phyloP scores from a whole-genome alignment of 1,140 invertebrate species.

The Musca domestica region DNA sequence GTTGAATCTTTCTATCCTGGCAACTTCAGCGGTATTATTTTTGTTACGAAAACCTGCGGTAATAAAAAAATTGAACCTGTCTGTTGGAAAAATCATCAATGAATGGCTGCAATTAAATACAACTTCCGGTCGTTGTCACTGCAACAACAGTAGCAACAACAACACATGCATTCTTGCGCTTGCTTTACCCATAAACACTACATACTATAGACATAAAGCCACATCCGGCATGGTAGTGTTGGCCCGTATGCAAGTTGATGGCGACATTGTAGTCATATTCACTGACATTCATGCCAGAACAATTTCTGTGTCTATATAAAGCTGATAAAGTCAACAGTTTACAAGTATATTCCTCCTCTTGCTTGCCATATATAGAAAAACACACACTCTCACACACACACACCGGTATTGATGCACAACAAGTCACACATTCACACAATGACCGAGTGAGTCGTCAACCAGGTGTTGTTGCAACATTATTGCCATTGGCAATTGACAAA shows the following conservation, averaged over 20 bases:
- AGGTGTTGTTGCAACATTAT: conserved; percentile 23
- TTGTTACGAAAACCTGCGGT: too few species aligned
- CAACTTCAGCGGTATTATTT: too few species aligned
- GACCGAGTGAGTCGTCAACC: conserved; percentile 25
- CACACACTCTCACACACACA: not conserved
- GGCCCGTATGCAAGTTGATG: too few species aligned
- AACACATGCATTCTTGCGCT: not conserved
- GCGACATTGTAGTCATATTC: too few species aligned
- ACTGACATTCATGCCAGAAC: too few species aligned
- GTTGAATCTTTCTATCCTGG: too few species aligned
- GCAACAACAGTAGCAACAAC: not conserved
- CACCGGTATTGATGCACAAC: not conserved
- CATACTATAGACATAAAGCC: too few species aligned
- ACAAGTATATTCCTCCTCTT: not conserved
- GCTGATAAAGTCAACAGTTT: too few species aligned
- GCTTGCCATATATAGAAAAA: not conserved
- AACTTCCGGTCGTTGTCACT: not conserved
- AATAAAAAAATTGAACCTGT: not conserved
- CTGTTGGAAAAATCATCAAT: not conserved
- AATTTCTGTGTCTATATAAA: too few species aligned
- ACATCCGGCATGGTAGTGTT: too few species aligned
- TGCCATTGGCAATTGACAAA: not conserved
- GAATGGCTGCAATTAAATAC: conserved; percentile 7
- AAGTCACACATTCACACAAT: conserved; percentile 22
- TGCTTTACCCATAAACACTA: too few species aligned